phyloP scores from a whole-genome alignment of 2,888 invertebrate species.

The Parapristionchus giblindavisi region DNA sequence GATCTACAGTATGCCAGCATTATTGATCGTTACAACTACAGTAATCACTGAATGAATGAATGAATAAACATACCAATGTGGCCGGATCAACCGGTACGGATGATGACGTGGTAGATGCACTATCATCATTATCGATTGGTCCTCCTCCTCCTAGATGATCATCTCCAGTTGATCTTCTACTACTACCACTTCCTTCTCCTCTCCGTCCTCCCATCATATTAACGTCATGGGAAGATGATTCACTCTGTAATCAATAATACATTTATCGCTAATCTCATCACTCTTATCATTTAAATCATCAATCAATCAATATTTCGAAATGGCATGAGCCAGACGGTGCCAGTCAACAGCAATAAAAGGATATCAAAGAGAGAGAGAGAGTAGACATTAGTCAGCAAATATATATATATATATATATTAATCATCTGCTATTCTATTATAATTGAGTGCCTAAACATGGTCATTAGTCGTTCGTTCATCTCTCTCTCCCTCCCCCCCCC shows the following conservation, averaged over 20 bases:
- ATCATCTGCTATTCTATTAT: not conserved
- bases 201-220: not conserved
- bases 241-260: too few species aligned
- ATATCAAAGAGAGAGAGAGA: not conserved
- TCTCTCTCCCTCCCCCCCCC: constrained; percentile 6
- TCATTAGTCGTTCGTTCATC: not conserved
- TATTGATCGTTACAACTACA: not conserved
- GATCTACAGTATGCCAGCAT: not conserved
- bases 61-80: constrained; percentile 12
- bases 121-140: constrained; percentile 20
- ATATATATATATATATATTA: not conserved
- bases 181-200: not conserved
- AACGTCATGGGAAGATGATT: not conserved
- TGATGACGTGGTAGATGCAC: constrained; percentile 4
- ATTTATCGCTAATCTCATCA: too few species aligned
- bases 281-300: too few species aligned
- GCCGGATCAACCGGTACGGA: constrained; percentile 27
- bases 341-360: too few species aligned
- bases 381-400: too few species aligned
- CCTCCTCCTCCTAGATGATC: not conserved
- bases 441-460: not conserved
- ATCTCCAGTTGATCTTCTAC: not conserved
- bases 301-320: too few species aligned
- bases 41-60: too few species aligned
- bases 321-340: too few species aligned